A percentile compares a stretch with the other conserved stretches of the same genome.
Evolutionary conservation across 2,888 invertebrate species (phyloP).

Genomic region (Drosophila hamatofila): DNA sequence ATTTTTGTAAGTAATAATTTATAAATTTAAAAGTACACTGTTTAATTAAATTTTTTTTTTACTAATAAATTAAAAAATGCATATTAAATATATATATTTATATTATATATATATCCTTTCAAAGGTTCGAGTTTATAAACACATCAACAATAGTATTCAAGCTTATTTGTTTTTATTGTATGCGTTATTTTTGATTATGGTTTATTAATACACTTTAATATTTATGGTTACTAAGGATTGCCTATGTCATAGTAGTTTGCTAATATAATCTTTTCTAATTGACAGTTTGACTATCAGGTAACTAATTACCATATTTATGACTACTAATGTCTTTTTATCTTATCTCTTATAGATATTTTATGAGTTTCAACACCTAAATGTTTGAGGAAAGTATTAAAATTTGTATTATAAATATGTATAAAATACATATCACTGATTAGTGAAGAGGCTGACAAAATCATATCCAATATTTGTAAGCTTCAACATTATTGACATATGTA

Average conservation of each 20-base stretch:
- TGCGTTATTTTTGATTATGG: not conserved
- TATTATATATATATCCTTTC: no score
- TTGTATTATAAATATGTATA: no score
- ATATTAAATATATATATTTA: no score
- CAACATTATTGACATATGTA: not conserved
- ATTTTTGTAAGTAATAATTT: no score
- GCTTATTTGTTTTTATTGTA: no score
- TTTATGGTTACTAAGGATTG: not conserved
- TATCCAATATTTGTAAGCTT: no score
- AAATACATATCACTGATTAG: not conserved
- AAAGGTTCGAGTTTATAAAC: no score
- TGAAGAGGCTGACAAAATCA: not conserved
- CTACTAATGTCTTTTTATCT: not conserved
- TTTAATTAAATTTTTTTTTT: no score
- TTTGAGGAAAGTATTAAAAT: not conserved
- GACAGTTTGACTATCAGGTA: not conserved
- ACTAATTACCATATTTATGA: not conserved
- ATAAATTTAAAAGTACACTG: no score
- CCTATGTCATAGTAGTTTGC: not conserved
- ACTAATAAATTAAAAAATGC: no score
- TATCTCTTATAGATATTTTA: not conserved
- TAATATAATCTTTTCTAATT: not conserved
- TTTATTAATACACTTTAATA: not conserved
- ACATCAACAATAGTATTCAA: no score
- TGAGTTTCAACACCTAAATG: not conserved